phyloP scores from a whole-genome alignment of 2,888 invertebrate species.

The Drosophila infuscata region DNA sequence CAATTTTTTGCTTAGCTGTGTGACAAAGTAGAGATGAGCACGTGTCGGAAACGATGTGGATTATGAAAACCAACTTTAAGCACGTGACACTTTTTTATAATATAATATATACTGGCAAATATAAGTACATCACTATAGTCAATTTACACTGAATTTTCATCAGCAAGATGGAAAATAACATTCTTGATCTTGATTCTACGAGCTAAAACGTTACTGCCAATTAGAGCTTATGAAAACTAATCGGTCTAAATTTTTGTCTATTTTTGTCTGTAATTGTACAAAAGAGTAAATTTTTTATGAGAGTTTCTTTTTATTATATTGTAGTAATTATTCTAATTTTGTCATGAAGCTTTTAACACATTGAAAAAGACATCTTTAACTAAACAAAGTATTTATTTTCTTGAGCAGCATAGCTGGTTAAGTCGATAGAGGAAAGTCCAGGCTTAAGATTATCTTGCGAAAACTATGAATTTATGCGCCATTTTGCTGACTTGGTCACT shows the following conservation, averaged over 20 bases:
- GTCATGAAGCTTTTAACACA: background rate
- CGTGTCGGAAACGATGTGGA: background rate
- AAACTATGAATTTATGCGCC: no score
- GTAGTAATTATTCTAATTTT: background rate
- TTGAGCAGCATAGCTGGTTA: background rate
- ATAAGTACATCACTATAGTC: background rate
- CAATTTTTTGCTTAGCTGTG: slow-evolving; percentile 29
- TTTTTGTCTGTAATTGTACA: background rate
- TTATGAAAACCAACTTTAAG: background rate
- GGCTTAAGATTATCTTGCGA: background rate
- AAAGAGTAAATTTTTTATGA: background rate
- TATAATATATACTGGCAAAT: background rate
- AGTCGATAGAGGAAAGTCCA: background rate
- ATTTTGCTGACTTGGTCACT: no score
- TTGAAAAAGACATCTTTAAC: background rate
- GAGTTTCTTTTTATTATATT: background rate
- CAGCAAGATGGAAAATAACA: background rate
- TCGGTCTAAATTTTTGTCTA: background rate
- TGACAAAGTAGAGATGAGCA: background rate
- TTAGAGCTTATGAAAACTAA: background rate
- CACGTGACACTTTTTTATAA: background rate
- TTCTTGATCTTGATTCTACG: background rate
- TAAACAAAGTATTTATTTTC: background rate
- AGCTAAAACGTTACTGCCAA: background rate
- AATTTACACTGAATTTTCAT: background rate